phyloP scores from a whole-genome alignment of 2,888 invertebrate species.

The Elmis aenea region DNA sequence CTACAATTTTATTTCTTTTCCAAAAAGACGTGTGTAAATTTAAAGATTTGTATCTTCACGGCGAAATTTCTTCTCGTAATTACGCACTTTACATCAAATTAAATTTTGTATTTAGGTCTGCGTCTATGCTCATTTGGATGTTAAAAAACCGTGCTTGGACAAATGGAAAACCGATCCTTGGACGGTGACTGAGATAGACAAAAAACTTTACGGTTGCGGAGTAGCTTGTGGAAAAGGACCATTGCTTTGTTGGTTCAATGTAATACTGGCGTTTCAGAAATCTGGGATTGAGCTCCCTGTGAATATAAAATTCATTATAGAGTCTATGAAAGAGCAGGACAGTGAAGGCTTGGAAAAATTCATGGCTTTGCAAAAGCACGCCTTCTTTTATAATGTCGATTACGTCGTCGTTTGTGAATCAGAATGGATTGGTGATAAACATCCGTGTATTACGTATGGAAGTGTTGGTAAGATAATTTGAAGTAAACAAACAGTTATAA shows the following conservation, averaged over 20 bases:
- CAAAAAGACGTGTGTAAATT: too few species aligned
- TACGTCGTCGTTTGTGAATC: conserved; percentile 43
- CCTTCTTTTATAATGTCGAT: conserved; percentile 42
- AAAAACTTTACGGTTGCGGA: conserved; percentile 43
- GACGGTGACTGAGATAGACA: conserved; percentile 37
- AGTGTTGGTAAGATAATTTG: conserved; percentile 44
- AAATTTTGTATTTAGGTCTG: conserved; percentile 31
- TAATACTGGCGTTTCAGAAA: conserved; percentile 40
- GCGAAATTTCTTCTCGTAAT: too few species aligned
- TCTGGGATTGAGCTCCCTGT: conserved; percentile 42
- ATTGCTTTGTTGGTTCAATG: conserved; percentile 45
- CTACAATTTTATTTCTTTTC: too few species aligned
- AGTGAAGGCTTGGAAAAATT: conserved; percentile 43
- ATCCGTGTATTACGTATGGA: conserved; percentile 47
- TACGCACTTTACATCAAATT: conserved; percentile 1
- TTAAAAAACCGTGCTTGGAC: conserved; percentile 36
- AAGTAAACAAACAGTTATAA: too few species aligned
- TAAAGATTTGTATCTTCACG: too few species aligned
- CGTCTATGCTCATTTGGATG: conserved; percentile 45
- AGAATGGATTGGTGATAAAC: conserved; percentile 46
- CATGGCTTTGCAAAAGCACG: conserved; percentile 35
- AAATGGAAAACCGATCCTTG: conserved; percentile 46
- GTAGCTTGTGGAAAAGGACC: conserved; percentile 45
- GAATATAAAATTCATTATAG: conserved; percentile 46
- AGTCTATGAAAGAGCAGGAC: conserved; percentile 43